These are phyloP conservation scores for Montifringilla adamsi DNA, from an alignment of 2,113 vertebrate species.

Conservation along the genomic window DNA sequence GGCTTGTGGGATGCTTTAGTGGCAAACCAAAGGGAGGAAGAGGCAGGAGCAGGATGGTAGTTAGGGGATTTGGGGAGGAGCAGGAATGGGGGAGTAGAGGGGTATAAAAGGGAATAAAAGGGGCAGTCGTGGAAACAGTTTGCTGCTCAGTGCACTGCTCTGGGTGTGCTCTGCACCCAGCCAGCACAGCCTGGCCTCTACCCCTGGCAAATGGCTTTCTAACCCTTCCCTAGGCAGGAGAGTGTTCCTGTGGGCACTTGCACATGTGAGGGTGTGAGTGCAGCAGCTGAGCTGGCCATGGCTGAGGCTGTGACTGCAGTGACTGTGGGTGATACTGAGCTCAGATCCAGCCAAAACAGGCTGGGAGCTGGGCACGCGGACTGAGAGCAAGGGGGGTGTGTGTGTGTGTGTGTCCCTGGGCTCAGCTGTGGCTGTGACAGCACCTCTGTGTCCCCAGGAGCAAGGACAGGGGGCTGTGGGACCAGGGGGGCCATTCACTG, in stretches of 20 bases:
- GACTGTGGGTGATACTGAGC: fast-evolving
- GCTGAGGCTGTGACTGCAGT: fast-evolving
- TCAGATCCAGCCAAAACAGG: not conserved
- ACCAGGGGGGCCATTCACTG: too few species aligned
- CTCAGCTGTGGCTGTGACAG: not conserved
- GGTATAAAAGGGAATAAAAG: not conserved
- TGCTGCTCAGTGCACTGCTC: not conserved
- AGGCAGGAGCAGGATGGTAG: not conserved
- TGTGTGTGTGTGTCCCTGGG: not conserved
- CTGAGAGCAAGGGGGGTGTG: not conserved
- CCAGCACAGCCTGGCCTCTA: not conserved
- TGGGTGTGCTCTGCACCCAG: not conserved
- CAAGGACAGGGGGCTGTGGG: not conserved
- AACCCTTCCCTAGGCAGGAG: too few species aligned
- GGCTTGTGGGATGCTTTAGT: not conserved
- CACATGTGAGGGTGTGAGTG: not conserved
- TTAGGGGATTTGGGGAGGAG: not conserved
- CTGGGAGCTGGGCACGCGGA: not conserved
- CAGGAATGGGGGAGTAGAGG: not conserved
- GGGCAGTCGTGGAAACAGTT: fast-evolving
- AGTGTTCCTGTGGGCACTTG: not conserved
- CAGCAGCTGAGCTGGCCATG: not conserved
- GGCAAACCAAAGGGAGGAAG: not conserved
- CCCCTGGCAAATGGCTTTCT: not conserved
- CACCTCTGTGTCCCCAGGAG: not conserved